Evolutionary conservation across 2,113 vertebrate species (phyloP).

Genomic region (Mobula hypostoma): DNA sequence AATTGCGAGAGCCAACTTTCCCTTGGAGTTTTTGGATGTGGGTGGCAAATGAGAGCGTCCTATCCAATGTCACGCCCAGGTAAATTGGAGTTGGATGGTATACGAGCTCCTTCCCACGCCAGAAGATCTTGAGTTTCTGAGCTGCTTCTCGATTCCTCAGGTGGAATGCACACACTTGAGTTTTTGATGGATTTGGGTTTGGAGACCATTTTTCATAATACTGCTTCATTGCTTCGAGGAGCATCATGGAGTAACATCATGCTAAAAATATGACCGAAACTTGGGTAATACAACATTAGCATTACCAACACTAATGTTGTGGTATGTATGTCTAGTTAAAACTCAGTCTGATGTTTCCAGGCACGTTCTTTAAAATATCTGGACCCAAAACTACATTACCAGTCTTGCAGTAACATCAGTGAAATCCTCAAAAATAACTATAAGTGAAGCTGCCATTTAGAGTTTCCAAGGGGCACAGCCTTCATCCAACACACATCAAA

Average conservation of each 20-base stretch:
- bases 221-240: no score
- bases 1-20: no score
- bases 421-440: neutral
- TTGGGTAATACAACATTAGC: neutral
- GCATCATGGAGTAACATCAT: neutral
- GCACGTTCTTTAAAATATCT: neutral
- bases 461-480: neutral
- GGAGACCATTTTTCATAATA: no score
- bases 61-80: no score
- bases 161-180: no score
- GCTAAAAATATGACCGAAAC: neutral
- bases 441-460: neutral
- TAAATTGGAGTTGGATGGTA: no score
- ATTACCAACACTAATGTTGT: neutral
- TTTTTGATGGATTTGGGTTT: no score
- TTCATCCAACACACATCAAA: neutral
- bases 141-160: no score
- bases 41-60: no score
- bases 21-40: no score
- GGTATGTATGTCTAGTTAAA: neutral
- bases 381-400: neutral
- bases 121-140: no score
- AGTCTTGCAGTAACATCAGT: neutral
- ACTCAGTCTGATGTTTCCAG: neutral
- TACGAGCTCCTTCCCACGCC: no score